Evolutionary conservation across 2,888 invertebrate genomes (phyloP).

Genomic region (Latrodectus elegans): DNA sequence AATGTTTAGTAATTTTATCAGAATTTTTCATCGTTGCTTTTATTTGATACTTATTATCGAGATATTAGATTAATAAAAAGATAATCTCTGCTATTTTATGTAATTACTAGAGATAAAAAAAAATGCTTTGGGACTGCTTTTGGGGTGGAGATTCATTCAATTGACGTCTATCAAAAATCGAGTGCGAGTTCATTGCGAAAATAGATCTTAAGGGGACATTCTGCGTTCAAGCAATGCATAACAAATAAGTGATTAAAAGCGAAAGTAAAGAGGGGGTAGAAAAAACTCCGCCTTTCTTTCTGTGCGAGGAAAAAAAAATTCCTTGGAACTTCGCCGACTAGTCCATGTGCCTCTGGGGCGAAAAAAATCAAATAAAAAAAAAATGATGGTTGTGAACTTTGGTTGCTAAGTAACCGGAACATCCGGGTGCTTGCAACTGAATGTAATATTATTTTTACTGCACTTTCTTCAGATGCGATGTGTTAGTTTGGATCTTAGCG

Average conservation of each 20-base stretch:
- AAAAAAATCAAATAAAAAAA: not conserved
- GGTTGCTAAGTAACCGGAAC: constrained; percentile 55
- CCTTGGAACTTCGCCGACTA: constrained; percentile 36
- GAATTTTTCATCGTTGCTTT: no score
- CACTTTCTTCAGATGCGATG: not conserved
- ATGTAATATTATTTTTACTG: constrained; percentile 6
- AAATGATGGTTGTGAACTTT: constrained; percentile 46
- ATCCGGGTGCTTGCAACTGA: constrained; percentile 48
- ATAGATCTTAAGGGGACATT: constrained; percentile 25
- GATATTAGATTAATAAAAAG: no score
- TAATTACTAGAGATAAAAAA: no score
- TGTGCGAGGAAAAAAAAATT: not conserved
- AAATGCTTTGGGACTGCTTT: no score
- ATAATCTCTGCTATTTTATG: no score
- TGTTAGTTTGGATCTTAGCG: not conserved
- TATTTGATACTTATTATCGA: no score
- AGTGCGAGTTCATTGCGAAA: constrained; percentile 22
- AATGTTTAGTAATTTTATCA: no score
- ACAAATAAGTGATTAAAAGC: constrained; percentile 34
- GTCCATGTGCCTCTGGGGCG: constrained; percentile 1
- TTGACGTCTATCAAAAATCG: no score
- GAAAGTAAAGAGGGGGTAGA: not conserved
- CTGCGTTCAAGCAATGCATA: constrained; percentile 34
- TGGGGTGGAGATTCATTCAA: no score
- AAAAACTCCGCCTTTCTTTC: constrained; percentile 3